phyloP scores from a whole-genome alignment of 1,140 invertebrate species.

The Eupristina koningsbergeri region DNA sequence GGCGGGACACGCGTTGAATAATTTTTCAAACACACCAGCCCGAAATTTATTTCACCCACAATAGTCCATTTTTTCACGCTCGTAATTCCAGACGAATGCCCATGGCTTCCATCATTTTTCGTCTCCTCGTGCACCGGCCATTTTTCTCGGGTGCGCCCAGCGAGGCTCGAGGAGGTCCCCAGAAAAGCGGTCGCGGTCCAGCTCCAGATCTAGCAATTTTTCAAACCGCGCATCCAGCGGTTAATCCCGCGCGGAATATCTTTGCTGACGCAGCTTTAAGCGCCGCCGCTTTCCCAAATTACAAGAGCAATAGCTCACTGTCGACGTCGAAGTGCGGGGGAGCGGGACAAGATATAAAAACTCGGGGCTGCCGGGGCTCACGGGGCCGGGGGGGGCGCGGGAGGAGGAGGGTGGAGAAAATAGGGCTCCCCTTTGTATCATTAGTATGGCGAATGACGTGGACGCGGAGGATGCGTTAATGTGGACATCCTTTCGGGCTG shows the following conservation, averaged over 20 bases:
- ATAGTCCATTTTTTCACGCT: constrained; percentile 28
- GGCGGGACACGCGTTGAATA: background rate
- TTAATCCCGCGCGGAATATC: constrained; percentile 56
- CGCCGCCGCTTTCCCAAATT: constrained; percentile 55
- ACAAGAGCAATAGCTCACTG: constrained; percentile 58
- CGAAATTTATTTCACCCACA: background rate
- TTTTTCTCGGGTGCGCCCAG: background rate
- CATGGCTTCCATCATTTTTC: constrained; percentile 7
- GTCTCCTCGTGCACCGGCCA: background rate
- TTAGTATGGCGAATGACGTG: constrained; percentile 53
- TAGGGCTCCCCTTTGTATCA: constrained; percentile 58
- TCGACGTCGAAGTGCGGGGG: constrained; percentile 53
- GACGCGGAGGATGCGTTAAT: constrained; percentile 26
- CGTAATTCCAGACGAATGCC: constrained; percentile 12
- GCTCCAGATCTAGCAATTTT: constrained; percentile 56
- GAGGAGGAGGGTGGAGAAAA: constrained; percentile 7
- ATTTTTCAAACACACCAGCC: background rate
- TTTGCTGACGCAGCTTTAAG: constrained; percentile 51
- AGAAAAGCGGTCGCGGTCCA: constrained; percentile 42
- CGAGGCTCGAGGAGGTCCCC: constrained; percentile 35
- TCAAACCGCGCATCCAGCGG: constrained; percentile 42
- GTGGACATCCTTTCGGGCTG: background rate
- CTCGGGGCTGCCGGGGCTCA: no score
- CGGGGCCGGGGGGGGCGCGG: constrained; percentile 11
- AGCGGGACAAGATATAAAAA: constrained; percentile 36